Evolutionary conservation across 1,140 invertebrate genomes (phyloP).

Genomic region (Hylyphantes graminicola): DNA sequence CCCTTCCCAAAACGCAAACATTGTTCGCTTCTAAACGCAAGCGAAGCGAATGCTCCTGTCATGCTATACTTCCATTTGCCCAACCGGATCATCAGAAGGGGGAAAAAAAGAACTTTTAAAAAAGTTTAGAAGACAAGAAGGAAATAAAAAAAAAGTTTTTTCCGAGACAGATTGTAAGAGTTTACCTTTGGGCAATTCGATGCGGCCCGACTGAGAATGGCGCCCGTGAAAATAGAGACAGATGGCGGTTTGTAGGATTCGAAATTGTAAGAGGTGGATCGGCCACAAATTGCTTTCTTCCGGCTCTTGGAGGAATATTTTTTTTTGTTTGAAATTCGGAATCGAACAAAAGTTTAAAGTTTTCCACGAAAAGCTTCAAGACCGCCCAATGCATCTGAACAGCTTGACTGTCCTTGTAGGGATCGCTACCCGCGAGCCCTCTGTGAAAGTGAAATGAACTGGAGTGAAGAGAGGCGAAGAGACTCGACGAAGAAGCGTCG

Average conservation of each 20-base stretch:
- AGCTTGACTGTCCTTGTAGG: too few relatives aligned
- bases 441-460: too few relatives aligned
- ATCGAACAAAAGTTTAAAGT: too few relatives aligned
- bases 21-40: slow-evolving; percentile 29
- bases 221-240: slow-evolving; percentile 51
- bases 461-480: too few relatives aligned
- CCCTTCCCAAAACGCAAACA: slow-evolving; percentile 25
- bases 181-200: slow-evolving; percentile 53
- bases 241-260: slow-evolving; percentile 39
- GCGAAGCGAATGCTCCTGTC: slow-evolving; percentile 20
- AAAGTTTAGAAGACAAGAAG: slow-evolving; percentile 14
- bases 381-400: too few relatives aligned
- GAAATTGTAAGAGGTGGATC: slow-evolving; percentile 19
- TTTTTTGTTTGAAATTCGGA: neutral
- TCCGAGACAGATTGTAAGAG: slow-evolving; percentile 44
- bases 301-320: neutral
- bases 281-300: slow-evolving; percentile 9
- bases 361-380: too few relatives aligned
- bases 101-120: neutral
- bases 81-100: too few relatives aligned
- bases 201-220: slow-evolving; percentile 30
- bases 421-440: too few relatives aligned
- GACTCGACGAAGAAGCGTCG: too few relatives aligned
- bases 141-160: slow-evolving; percentile 9
- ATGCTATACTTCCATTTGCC: neutral